These are phyloP conservation scores for Acromyrmex echinatior DNA, from an alignment of 1,140 invertebrate genomes.

Conservation along the genomic window DNA sequence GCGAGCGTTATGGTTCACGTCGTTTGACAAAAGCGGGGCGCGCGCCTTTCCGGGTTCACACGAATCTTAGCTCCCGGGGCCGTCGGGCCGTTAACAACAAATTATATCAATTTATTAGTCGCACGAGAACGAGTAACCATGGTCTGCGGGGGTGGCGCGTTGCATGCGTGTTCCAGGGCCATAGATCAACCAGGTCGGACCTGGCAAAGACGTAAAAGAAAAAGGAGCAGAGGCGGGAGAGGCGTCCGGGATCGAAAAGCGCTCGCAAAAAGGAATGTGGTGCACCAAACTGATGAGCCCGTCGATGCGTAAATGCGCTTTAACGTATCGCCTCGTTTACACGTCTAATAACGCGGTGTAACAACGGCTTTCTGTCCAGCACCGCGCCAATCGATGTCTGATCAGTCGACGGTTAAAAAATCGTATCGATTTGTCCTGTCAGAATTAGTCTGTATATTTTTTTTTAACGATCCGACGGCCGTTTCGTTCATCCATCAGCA, in stretches of 20 bases:
- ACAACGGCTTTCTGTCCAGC: slow-evolving; percentile 11
- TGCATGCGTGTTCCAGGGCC: slow-evolving; percentile 80
- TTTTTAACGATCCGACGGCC: slow-evolving; percentile 38
- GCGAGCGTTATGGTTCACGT: slow-evolving; percentile 31
- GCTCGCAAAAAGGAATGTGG: slow-evolving; percentile 63
- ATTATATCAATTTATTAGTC: slow-evolving; percentile 82
- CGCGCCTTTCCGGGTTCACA: slow-evolving; percentile 77
- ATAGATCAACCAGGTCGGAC: slow-evolving; percentile 77
- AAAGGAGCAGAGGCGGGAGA: slow-evolving; percentile 51
- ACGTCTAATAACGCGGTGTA: slow-evolving; percentile 49
- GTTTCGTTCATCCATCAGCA: slow-evolving; percentile 40
- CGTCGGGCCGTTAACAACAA: slow-evolving; percentile 75
- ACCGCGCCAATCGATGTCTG: slow-evolving; percentile 41
- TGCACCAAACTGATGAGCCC: slow-evolving; percentile 42
- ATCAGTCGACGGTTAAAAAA: slow-evolving; percentile 59
- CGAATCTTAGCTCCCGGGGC: slow-evolving; percentile 75
- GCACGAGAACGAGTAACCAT: slow-evolving; percentile 70
- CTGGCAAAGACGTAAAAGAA: slow-evolving; percentile 74
- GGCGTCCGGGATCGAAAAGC: slow-evolving; percentile 25
- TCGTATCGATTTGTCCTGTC: slow-evolving; percentile 58
- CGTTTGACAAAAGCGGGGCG: slow-evolving; percentile 44
- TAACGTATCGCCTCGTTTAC: slow-evolving; percentile 57
- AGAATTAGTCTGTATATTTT: slow-evolving; percentile 47
- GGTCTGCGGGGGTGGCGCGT: slow-evolving; percentile 79
- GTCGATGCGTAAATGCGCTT: slow-evolving; percentile 42